phyloP scores from a whole-genome alignment of 2,113 vertebrate species.

The Brienomyrus brachyistius region DNA sequence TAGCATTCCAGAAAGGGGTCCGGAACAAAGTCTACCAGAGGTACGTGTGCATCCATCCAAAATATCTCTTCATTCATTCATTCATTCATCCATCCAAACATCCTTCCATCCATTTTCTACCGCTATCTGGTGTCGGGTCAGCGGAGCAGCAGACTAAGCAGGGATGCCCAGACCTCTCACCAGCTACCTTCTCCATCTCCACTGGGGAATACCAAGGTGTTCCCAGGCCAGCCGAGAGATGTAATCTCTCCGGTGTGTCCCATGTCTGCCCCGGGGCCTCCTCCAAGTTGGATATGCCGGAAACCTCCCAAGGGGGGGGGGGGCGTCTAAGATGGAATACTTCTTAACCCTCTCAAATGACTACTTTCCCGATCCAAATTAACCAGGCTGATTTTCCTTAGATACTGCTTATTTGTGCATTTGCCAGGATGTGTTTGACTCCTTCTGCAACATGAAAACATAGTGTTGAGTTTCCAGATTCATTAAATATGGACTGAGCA shows the following conservation, averaged over 20 bases:
- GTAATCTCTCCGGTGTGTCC: no score
- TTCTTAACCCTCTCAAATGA: not conserved
- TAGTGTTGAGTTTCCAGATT: not conserved
- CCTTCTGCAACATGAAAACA: not conserved
- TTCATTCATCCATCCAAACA: not conserved
- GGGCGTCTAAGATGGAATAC: not conserved
- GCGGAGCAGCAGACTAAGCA: not conserved
- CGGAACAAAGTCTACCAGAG: conserved; percentile 99
- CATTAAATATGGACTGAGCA: not conserved
- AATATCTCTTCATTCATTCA: not conserved
- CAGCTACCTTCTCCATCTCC: not conserved
- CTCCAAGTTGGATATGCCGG: not conserved
- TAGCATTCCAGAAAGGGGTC: conserved; percentile 94
- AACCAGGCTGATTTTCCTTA: not conserved
- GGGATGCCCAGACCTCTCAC: not conserved
- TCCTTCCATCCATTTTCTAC: not conserved
- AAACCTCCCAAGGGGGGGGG: not conserved
- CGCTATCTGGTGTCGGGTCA: not conserved
- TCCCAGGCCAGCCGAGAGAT: no score
- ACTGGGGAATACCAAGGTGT: no score
- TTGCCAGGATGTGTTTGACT: not conserved
- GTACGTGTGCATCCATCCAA: conserved; percentile 46
- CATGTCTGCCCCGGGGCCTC: not conserved
- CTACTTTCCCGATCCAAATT: not conserved
- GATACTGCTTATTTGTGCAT: not conserved